Evolutionary conservation across 2,113 vertebrate species (phyloP).

Genomic region (Lasiurus borealis): DNA sequence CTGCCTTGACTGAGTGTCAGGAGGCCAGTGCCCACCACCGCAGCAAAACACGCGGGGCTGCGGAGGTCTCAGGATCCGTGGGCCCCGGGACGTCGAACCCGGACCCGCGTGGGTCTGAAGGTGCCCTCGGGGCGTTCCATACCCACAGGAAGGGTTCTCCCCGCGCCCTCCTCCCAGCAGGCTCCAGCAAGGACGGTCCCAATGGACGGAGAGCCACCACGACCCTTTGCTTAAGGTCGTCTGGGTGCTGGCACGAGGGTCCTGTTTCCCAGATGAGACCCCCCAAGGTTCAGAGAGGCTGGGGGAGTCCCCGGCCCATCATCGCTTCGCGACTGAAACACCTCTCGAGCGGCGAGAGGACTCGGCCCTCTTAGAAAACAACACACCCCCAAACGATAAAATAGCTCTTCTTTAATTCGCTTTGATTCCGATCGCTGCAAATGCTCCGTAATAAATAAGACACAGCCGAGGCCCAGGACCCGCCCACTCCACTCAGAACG

Average conservation of each 20-base stretch:
- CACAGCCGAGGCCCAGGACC: slow-evolving; percentile 40
- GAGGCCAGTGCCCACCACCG: background rate
- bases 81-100: accelerated
- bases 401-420: slow-evolving; percentile 82
- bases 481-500: slow-evolving; percentile 17
- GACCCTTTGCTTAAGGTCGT: background rate
- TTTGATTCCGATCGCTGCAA: slow-evolving; percentile 82
- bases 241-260: accelerated
- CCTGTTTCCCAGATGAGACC: background rate
- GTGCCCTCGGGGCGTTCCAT: accelerated
- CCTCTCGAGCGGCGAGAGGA: accelerated
- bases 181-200: background rate
- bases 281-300: background rate
- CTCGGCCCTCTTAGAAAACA: accelerated
- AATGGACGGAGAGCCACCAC: accelerated
- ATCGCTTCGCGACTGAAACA: too few relatives aligned
- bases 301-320: accelerated
- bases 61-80: background rate
- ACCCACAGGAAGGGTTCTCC: accelerated
- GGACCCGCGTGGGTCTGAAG: accelerated
- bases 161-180: background rate
- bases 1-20: too few relatives aligned
- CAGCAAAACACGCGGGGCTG: accelerated
- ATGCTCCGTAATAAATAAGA: slow-evolving; percentile 87
- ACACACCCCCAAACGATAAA: slow-evolving; percentile 54